Evolutionary conservation across 2,797 vertebrate genomes (phyloP).

Genomic region (Adrianichthys oophorus): DNA sequence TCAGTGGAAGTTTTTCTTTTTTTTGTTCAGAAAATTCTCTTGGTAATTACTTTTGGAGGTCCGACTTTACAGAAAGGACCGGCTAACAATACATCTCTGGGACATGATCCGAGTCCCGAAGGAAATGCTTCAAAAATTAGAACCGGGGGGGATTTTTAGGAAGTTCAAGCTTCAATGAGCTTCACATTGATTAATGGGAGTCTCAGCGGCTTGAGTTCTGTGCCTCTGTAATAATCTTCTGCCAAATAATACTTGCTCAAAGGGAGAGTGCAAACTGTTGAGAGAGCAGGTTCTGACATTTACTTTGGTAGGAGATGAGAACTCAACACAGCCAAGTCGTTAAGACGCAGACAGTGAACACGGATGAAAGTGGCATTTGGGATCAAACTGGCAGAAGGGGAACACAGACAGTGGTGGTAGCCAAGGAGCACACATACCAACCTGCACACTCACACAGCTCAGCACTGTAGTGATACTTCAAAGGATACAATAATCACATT

Average conservation of each 20-base stretch:
- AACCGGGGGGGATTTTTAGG: constrained; percentile 38
- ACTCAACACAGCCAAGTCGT: constrained; percentile 8
- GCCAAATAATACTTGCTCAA: constrained; percentile 30
- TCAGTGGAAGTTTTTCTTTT: constrained; percentile 9
- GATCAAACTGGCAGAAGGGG: constrained; percentile 28
- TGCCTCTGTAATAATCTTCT: constrained; percentile 30
- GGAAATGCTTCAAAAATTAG: constrained; percentile 51
- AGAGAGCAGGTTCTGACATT: constrained; percentile 18
- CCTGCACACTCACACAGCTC: neutral
- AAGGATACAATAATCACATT: neutral
- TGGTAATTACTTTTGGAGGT: constrained; percentile 32
- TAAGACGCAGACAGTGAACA: constrained; percentile 1
- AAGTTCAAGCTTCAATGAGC: constrained; percentile 34
- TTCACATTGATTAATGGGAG: constrained; percentile 16
- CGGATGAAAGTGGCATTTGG: constrained; percentile 18
- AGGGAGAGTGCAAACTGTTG: constrained; percentile 8
- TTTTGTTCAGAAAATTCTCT: constrained; percentile 29
- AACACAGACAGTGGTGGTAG: constrained; percentile 9
- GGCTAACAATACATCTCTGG: constrained; percentile 50
- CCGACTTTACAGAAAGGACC: constrained; percentile 26
- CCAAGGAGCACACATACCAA: constrained; percentile 2
- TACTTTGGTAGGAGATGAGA: constrained; percentile 22
- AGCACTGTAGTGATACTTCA: constrained; percentile 4
- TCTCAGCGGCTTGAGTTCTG: constrained; percentile 29
- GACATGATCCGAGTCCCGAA: constrained; percentile 38